Conservation (phyloP, 2,797 vertebrate genomes). For the Clarias pachynema region DNA sequence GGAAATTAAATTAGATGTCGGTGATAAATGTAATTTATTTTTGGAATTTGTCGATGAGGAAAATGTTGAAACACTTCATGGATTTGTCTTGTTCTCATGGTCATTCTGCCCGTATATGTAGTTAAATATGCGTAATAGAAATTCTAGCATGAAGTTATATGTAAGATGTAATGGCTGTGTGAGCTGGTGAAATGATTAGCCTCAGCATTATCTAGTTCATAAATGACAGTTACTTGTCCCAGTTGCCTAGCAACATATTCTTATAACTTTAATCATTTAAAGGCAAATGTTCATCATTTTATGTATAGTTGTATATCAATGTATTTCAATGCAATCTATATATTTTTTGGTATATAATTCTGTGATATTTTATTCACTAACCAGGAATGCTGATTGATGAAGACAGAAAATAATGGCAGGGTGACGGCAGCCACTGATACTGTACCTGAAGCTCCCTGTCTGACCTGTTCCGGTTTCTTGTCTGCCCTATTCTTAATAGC, state of each 20-base stretch:
- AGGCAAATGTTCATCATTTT: not conserved
- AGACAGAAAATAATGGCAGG: not conserved
- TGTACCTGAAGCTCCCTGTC: constrained; percentile 6
- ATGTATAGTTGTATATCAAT: not conserved
- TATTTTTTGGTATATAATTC: not conserved
- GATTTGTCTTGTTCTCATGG: not conserved
- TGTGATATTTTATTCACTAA: not conserved
- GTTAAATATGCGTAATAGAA: too few relatives aligned
- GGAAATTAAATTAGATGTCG: not conserved
- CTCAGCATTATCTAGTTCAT: not conserved
- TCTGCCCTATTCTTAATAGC: constrained; percentile 12
- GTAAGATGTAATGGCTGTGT: not conserved
- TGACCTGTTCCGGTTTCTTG: constrained; percentile 3
- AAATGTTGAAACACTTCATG: not conserved
- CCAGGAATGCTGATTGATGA: not conserved
- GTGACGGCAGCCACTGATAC: not conserved
- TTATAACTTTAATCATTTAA: not conserved
- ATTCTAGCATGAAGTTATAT: not conserved
- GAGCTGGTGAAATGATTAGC: not conserved
- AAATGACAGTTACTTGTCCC: not conserved
- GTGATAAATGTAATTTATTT: not conserved
- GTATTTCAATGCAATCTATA: not conserved
- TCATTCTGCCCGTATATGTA: not conserved
- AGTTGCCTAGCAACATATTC: not conserved
- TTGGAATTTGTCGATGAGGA: not conserved